Evolutionary conservation across 2,888 invertebrate genomes (phyloP).

Genomic region (Baronia brevicornis): DNA sequence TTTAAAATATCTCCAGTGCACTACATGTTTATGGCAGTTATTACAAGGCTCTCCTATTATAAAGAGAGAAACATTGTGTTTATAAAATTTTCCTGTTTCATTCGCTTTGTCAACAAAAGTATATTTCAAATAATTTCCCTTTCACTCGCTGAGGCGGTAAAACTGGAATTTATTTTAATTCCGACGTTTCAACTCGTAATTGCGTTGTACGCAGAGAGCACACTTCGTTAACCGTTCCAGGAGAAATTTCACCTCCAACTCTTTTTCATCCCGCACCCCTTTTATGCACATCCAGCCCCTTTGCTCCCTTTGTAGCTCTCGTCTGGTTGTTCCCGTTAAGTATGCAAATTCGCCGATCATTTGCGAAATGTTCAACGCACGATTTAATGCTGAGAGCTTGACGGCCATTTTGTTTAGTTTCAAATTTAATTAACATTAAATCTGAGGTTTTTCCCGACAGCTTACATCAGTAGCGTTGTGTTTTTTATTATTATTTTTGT

Average conservation of each 20-base stretch:
- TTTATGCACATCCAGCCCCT: conserved; percentile 13
- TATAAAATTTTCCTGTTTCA: too few relatives aligned
- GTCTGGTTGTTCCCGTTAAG: conserved; percentile 18
- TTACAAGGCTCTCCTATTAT: too few relatives aligned
- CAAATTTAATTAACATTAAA: conserved; percentile 4
- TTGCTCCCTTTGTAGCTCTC: conserved; percentile 31
- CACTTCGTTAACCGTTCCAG: conserved; percentile 16
- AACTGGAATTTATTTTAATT: conserved; percentile 22
- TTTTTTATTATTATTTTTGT: too few relatives aligned
- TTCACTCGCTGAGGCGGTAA: conserved; percentile 8
- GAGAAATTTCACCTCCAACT: conserved; percentile 8
- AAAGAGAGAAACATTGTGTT: too few relatives aligned
- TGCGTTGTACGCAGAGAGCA: conserved; percentile 18
- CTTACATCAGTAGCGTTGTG: too few relatives aligned
- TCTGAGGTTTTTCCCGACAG: too few relatives aligned
- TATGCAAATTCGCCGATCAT: conserved; percentile 32
- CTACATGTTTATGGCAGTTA: too few relatives aligned
- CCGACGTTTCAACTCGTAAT: conserved; percentile 18
- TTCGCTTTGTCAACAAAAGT: not conserved
- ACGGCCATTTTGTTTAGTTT: too few relatives aligned
- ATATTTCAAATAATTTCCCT: conserved; percentile 4
- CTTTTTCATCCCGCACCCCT: not conserved
- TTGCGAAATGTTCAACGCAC: too few relatives aligned
- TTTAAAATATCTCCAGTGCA: too few relatives aligned
- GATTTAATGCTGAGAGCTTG: too few relatives aligned